Evolutionary conservation across 2,797 vertebrate species (phyloP).

Genomic region (Hybognathus amarus): DNA sequence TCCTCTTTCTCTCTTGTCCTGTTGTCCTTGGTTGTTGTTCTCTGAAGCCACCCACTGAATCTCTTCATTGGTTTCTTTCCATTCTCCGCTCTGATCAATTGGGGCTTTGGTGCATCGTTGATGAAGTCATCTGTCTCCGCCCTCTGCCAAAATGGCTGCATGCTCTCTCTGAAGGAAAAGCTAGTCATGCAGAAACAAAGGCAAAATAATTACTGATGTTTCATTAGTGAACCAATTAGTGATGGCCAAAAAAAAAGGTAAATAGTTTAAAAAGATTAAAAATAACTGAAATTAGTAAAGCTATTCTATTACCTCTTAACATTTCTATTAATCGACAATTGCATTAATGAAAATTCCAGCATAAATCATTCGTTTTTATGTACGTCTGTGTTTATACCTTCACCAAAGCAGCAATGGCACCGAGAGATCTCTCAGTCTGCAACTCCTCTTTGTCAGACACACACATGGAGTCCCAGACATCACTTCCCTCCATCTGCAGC

Average conservation of each 20-base stretch:
- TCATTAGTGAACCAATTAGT: background rate
- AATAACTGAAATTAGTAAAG: background rate
- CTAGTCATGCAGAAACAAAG: slow-evolving; percentile 44
- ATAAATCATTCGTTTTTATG: background rate
- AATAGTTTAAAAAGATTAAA: background rate
- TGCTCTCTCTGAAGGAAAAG: slow-evolving; percentile 90
- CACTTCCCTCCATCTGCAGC: slow-evolving; percentile 87
- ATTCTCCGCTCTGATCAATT: slow-evolving; percentile 92
- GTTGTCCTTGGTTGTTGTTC: slow-evolving; percentile 73
- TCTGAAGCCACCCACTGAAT: slow-evolving; percentile 95
- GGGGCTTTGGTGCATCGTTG: slow-evolving; percentile 89
- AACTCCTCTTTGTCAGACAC: slow-evolving; percentile 76
- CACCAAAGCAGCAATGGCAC: slow-evolving; percentile 92
- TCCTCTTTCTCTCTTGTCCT: slow-evolving; percentile 83
- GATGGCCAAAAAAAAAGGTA: background rate
- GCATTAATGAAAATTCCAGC: too few species aligned
- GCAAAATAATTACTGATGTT: background rate
- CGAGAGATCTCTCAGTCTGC: slow-evolving; percentile 78
- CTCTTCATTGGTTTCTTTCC: slow-evolving; percentile 94
- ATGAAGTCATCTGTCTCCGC: slow-evolving; percentile 98
- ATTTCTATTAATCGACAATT: background rate
- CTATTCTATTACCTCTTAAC: background rate
- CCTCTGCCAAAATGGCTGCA: slow-evolving; percentile 89
- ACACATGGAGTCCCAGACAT: slow-evolving; percentile 86
- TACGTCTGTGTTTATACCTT: slow-evolving; percentile 76